A percentile compares a stretch with the other conserved stretches of the same genome.
These are phyloP conservation scores for Paragorgia papillata DNA, from an alignment of 92 coral and sea anemone genomes.

Conservation along the genomic window DNA sequence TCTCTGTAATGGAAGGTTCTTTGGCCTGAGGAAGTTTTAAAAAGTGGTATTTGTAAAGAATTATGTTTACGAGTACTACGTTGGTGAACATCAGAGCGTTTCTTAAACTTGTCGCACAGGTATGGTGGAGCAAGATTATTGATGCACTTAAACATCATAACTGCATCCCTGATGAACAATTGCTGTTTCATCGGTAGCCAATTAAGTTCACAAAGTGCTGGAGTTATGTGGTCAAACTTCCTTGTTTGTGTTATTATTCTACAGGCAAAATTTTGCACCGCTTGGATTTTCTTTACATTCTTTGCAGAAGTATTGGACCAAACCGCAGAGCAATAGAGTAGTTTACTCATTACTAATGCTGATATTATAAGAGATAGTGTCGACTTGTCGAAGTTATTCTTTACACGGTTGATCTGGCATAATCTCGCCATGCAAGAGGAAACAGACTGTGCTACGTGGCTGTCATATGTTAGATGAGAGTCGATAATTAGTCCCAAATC, in stretches of 20 bases:
- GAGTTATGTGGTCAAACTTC: conserved; percentile 46
- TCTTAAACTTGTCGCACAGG: conserved; percentile 19
- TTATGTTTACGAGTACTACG: conserved; percentile 34
- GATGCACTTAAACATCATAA: conserved; percentile 39
- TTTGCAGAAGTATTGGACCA: conserved; percentile 30
- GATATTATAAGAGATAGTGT: conserved; percentile 24
- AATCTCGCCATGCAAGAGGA: too few relatives aligned
- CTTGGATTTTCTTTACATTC: conserved; percentile 41
- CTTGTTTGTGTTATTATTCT: conserved; percentile 44
- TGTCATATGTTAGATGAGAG: too few relatives aligned
- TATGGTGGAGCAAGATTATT: conserved; percentile 38
- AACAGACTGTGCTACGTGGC: too few relatives aligned
- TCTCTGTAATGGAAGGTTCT: conserved; percentile 32
- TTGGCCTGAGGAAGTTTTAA: conserved; percentile 39
- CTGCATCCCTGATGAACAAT: conserved; percentile 39
- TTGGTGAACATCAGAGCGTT: conserved; percentile 29
- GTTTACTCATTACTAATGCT: conserved; percentile 28
- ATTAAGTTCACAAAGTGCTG: conserved; percentile 40
- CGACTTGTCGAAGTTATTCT: conserved; percentile 18
- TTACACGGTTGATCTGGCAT: too few relatives aligned
- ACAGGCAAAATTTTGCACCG: conserved; percentile 44
- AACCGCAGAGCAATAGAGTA: conserved; percentile 33
- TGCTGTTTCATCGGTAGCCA: conserved; percentile 54
- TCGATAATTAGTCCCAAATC: too few relatives aligned
- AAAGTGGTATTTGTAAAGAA: conserved; percentile 33